Evolutionary conservation across 2,113 vertebrate species (phyloP), one percentile per base, ranked within the genome.

Genomic region (Antechinus stuartii): DNA sequence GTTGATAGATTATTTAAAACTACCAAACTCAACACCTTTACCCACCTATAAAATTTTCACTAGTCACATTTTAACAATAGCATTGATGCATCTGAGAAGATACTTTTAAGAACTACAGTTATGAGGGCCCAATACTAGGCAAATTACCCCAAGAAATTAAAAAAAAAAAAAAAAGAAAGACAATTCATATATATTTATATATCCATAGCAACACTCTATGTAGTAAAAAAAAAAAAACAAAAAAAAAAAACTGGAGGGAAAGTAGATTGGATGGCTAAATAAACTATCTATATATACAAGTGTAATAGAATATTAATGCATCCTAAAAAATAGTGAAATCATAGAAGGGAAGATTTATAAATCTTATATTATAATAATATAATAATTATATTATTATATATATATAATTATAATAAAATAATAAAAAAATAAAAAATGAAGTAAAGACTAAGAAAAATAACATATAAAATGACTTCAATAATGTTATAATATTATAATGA

Each of bases 1-100:
- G 92, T 46, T 93, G 47, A 94, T 5, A 96, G 84, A 92, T 91
- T 92, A 94, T 93, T 95, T 94, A 96, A 94, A 92, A 84, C n/a
- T 42, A 84, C 68, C 68, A 84, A 84, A 6, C 35, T 84, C 16
- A 84, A 84, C 16, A 84, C 16, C 2, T 84, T 84, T 42, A 42
- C 68, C 6, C n/a, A 84, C 16, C 6, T 84, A 84, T 42, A 84
- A 84, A 84, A 84, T 84, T 23, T 42, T 84, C n/a, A 76, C 68
- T n/a, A 42, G n/a, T 42, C 35, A 84, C 16, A 84, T 2, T 19
- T 92, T 92, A 94, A 84, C 46, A 90, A 94, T 90, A 19, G 6
- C 47, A 91, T n/a, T 89, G 95, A 95, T 35, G 19, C 4, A 19
- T 50, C 47, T 12, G 27, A n/a, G 50, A 76, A 76, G 5, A 61